Conservation (phyloP, 2,888 invertebrate species). For the Oasisia sp. region DNA sequence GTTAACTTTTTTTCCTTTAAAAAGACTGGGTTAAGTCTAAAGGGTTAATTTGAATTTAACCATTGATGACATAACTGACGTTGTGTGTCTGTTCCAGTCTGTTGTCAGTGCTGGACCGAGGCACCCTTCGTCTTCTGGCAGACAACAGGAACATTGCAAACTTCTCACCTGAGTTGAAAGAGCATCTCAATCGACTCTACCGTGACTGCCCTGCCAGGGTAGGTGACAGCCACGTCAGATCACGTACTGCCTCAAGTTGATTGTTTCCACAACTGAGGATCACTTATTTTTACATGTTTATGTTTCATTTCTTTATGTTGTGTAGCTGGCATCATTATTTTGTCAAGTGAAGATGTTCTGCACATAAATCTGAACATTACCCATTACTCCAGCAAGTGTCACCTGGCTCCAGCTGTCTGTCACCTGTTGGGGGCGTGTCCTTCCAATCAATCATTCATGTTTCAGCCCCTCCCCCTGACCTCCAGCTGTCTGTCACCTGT, state of each 20-base stretch:
- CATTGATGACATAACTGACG: background rate
- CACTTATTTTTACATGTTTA: too few species aligned
- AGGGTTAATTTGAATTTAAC: too few species aligned
- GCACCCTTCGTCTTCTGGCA: constrained; percentile 75
- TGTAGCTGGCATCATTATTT: too few species aligned
- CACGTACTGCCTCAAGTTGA: background rate
- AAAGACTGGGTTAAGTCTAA: too few species aligned
- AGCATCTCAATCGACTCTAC: constrained; percentile 41
- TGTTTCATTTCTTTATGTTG: too few species aligned
- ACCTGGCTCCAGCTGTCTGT: constrained; percentile 64
- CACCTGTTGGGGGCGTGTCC: constrained; percentile 72
- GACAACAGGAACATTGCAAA: constrained; percentile 75
- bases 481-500: too few species aligned
- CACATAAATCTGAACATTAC: too few species aligned
- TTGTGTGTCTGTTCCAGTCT: constrained; percentile 53
- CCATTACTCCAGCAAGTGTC: too few species aligned
- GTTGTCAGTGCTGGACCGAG: constrained; percentile 73
- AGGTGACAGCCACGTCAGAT: constrained; percentile 6
- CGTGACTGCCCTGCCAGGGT: constrained; percentile 27
- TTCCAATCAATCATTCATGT: constrained; percentile 78
- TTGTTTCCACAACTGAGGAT: background rate
- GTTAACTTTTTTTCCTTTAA: too few species aligned
- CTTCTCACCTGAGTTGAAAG: constrained; percentile 71
- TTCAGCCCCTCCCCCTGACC: too few species aligned
- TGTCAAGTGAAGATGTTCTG: too few species aligned